Evolutionary conservation across 2,888 invertebrate species (phyloP).

Genomic region (Scaeva pyrastri): DNA sequence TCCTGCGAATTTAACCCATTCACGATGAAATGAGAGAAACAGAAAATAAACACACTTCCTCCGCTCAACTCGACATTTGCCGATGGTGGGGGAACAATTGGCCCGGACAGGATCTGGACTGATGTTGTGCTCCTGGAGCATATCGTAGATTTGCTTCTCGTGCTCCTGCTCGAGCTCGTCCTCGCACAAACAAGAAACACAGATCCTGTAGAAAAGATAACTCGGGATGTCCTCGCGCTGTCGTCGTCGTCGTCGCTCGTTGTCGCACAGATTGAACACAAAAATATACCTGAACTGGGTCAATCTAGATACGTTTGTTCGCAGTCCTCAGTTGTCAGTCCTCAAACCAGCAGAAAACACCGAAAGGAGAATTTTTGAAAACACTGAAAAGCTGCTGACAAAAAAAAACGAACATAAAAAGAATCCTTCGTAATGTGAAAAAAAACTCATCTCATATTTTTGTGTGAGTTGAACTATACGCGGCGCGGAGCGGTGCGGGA

Average conservation of each 20-base stretch:
- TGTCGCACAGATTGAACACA: slow-evolving; percentile 69
- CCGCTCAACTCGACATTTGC: slow-evolving; percentile 13
- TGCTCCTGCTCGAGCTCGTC: slow-evolving; percentile 19
- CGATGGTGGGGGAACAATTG: slow-evolving; percentile 55
- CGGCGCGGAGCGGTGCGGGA: slow-evolving; percentile 26
- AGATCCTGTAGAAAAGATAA: slow-evolving; percentile 66
- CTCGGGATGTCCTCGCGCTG: slow-evolving; percentile 60
- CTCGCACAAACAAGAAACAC: slow-evolving; percentile 4
- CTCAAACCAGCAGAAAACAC: slow-evolving; percentile 20
- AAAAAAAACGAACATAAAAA: slow-evolving; percentile 10
- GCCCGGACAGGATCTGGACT: slow-evolving; percentile 41
- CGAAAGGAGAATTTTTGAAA: slow-evolving; percentile 38
- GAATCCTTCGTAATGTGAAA: slow-evolving; percentile 27
- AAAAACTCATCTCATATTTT: slow-evolving; percentile 53
- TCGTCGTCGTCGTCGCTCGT: slow-evolving; percentile 25
- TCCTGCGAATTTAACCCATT: slow-evolving; percentile 72
- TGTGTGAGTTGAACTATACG: slow-evolving; percentile 33
- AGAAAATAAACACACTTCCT: slow-evolving; percentile 19
- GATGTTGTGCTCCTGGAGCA: slow-evolving; percentile 20
- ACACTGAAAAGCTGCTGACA: slow-evolving; percentile 26
- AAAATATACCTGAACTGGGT: slow-evolving; percentile 72
- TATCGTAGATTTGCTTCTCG: slow-evolving; percentile 32
- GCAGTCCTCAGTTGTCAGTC: slow-evolving; percentile 41
- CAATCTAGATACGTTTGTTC: slow-evolving; percentile 75
- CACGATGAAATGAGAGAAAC: slow-evolving; percentile 6